A percentile compares a stretch with the other conserved stretches of the same genome.
phyloP scores from a whole-genome alignment of 2,888 invertebrate species.

The Oxytorus armatus region DNA sequence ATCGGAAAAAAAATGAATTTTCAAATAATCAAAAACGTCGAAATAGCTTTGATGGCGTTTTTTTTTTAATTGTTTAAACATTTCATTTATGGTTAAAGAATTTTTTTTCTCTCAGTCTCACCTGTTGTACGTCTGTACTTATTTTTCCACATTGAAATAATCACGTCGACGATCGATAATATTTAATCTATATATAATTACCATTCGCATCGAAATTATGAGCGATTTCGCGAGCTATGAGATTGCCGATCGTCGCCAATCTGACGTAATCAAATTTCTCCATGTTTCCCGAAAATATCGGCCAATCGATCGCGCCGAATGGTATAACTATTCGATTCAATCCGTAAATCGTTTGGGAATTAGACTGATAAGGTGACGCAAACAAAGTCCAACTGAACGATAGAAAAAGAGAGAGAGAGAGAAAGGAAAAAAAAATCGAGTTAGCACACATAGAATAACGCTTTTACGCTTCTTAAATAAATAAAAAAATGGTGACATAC shows the following conservation, averaged over 20 bases:
- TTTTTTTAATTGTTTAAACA: no score
- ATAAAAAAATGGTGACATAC: constrained; percentile 67
- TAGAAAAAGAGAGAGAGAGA: background rate
- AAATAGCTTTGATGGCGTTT: no score
- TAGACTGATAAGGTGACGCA: constrained; percentile 74
- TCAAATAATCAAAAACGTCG: background rate
- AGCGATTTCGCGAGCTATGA: constrained; percentile 77
- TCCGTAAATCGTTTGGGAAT: constrained; percentile 69
- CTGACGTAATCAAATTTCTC: constrained; percentile 69
- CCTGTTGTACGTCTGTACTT: constrained; percentile 40
- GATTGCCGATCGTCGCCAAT: constrained; percentile 75
- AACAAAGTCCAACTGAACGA: constrained; percentile 75
- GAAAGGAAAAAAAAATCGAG: constrained; percentile 1
- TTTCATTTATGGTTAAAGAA: background rate
- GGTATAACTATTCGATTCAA: constrained; percentile 75
- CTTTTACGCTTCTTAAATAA: constrained; percentile 47
- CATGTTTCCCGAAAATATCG: constrained; percentile 53
- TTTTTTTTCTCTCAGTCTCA: background rate
- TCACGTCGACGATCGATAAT: no score
- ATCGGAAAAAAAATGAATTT: background rate
- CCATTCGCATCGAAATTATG: constrained; percentile 77
- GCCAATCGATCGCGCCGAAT: constrained; percentile 75
- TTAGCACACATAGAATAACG: constrained; percentile 23
- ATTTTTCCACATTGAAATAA: constrained; percentile 17
- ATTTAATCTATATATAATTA: constrained; percentile 64